Evolutionary conservation across 2,888 invertebrate genomes (phyloP).

Genomic region (Parnassius orleans): DNA sequence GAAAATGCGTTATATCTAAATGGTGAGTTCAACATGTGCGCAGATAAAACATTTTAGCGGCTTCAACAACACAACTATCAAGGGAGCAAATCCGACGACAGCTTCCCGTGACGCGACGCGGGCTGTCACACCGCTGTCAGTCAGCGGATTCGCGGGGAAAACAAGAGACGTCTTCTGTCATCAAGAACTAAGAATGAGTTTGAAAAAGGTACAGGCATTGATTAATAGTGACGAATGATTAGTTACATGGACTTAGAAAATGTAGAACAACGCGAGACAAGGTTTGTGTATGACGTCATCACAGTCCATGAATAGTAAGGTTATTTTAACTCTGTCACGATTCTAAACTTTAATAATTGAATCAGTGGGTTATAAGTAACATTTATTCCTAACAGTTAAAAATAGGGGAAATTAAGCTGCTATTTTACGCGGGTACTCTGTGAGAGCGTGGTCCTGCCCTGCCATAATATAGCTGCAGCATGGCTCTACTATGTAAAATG

Average conservation of each 20-base stretch:
- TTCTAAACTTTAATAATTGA: no score
- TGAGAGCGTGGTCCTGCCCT: no score
- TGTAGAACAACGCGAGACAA: no score
- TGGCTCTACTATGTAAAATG: no score
- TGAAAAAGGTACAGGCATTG: constrained; percentile 12
- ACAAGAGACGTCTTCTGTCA: constrained; percentile 18
- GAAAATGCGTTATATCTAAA: not conserved
- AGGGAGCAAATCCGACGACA: constrained; percentile 25
- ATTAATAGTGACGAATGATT: constrained; percentile 20
- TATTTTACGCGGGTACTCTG: no score
- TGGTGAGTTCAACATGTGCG: constrained; percentile 13
- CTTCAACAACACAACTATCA: constrained; percentile 23
- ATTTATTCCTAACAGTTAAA: no score
- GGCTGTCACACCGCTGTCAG: constrained; percentile 27
- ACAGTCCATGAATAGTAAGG: no score
- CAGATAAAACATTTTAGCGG: constrained; percentile 8
- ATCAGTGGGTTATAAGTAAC: no score
- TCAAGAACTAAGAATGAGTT: constrained; percentile 7
- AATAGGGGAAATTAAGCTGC: no score
- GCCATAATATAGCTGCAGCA: no score
- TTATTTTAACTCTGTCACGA: no score
- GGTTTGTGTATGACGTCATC: no score
- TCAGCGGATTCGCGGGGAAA: constrained; percentile 12
- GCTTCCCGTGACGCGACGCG: constrained; percentile 28
- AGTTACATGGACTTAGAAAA: constrained; percentile 2